A percentile compares a stretch with the other conserved stretches of the same genome.
Evolutionary conservation across 2,113 vertebrate species (phyloP).

Genomic region (Thunnus maccoyii): DNA sequence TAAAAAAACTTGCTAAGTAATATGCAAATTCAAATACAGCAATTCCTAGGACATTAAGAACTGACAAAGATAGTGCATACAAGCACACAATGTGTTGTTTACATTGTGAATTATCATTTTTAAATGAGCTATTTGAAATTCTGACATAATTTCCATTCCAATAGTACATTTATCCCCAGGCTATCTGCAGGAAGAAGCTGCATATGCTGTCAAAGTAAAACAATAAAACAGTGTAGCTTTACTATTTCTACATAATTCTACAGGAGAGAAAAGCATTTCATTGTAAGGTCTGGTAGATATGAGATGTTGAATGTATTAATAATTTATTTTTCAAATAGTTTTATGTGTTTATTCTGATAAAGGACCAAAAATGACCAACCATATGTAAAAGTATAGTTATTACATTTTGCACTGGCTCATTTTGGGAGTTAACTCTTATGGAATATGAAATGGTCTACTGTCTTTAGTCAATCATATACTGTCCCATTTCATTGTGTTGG

Average conservation of each 20-base stretch:
- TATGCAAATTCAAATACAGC: conserved; percentile 26
- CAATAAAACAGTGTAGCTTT: background rate
- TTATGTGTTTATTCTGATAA: too few relatives aligned
- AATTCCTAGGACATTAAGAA: conserved; percentile 30
- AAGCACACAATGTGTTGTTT: conserved; percentile 17
- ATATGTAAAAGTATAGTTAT: too few relatives aligned
- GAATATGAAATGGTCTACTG: background rate
- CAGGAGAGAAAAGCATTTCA: background rate
- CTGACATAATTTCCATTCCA: conserved; percentile 4
- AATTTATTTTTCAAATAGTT: background rate
- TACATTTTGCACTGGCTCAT: background rate
- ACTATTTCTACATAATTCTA: background rate
- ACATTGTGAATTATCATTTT: conserved; percentile 32
- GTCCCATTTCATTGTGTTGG: background rate
- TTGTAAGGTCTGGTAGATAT: background rate
- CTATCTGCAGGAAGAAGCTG: conserved; percentile 8
- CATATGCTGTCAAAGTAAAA: background rate
- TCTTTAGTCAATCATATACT: background rate
- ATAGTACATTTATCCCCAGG: conserved; percentile 22
- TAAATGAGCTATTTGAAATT: conserved; percentile 17
- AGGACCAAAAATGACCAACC: background rate
- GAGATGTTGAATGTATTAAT: background rate
- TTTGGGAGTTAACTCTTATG: background rate
- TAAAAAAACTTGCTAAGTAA: conserved; percentile 5
- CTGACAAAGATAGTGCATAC: conserved; percentile 19